Conservation (phyloP, 2,797 vertebrate genomes). For the Apogon talboti region DNA sequence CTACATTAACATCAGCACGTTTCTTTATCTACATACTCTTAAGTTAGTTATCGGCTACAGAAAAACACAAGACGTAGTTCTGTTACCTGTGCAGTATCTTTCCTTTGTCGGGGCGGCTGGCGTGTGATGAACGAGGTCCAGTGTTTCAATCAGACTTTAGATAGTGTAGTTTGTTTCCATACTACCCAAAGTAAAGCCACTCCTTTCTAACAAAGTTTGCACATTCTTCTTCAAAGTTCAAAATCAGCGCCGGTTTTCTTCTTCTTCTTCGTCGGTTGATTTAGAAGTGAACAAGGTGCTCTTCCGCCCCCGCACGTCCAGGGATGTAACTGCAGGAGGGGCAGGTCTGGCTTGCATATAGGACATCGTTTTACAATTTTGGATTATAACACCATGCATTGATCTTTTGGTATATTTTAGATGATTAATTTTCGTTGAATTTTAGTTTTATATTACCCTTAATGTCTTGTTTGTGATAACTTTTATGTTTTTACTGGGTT, state of each 20-base stretch:
- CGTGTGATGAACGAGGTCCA: constrained; percentile 4
- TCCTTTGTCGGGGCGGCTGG: background rate
- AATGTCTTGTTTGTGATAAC: too few relatives aligned
- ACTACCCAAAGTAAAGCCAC: constrained; percentile 40
- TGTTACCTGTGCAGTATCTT: constrained; percentile 30
- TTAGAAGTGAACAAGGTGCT: background rate
- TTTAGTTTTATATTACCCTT: too few relatives aligned
- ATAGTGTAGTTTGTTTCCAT: background rate
- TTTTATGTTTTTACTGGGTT: too few relatives aligned
- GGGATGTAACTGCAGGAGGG: constrained; percentile 36
- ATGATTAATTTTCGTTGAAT: too few relatives aligned
- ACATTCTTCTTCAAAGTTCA: constrained; percentile 67
- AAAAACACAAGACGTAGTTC: background rate
- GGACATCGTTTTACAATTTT: too few relatives aligned
- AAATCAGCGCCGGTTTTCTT: constrained; percentile 79
- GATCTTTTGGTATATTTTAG: too few relatives aligned
- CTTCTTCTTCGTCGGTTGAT: constrained; percentile 61
- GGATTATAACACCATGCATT: background rate
- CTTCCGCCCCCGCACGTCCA: constrained; percentile 33
- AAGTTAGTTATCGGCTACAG: background rate
- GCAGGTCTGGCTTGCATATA: too few relatives aligned
- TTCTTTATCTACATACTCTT: background rate
- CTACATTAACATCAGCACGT: background rate
- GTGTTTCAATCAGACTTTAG: background rate
- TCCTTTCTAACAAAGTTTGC: constrained; percentile 45